Percentiles rank a stretch among this genome's conserved stretches.
phyloP scores from a whole-genome alignment of 2,797 vertebrate species.

The Sarcophilus harrisii region DNA sequence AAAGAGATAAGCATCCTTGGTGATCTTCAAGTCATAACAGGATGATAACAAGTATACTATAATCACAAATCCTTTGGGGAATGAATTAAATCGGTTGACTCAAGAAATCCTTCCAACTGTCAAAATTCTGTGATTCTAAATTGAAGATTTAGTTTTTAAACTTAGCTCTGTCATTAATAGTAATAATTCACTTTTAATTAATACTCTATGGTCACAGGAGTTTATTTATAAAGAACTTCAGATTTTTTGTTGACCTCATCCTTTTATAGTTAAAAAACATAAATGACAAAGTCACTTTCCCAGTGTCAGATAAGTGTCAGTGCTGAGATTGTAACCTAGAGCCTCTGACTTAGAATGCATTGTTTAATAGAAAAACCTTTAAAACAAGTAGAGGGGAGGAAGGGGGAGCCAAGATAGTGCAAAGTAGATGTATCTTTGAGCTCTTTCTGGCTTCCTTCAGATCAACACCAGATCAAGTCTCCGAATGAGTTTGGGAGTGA shows the following conservation, averaged over 20 bases:
- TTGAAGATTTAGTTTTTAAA: background rate
- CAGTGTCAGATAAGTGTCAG: background rate
- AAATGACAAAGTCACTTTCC: background rate
- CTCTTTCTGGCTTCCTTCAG: too few relatives aligned
- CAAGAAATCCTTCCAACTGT: background rate
- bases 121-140: background rate
- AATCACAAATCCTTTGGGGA: background rate
- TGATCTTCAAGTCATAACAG: background rate
- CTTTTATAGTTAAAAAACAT: background rate
- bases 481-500: too few relatives aligned
- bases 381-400: too few relatives aligned
- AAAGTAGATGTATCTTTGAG: too few relatives aligned
- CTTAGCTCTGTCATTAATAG: background rate
- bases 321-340: background rate
- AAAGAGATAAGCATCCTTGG: background rate
- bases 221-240: background rate
- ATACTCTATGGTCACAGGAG: background rate
- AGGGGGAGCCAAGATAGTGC: too few relatives aligned
- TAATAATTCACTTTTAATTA: background rate
- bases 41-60: background rate
- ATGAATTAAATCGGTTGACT: background rate
- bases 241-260: background rate
- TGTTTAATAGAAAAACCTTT: background rate
- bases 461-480: too few relatives aligned
- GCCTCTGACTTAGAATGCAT: background rate